A percentile compares a stretch with the other conserved stretches of the same genome.
Conservation (phyloP, 2,113 vertebrate species). For the Willisornis vidua region DNA sequence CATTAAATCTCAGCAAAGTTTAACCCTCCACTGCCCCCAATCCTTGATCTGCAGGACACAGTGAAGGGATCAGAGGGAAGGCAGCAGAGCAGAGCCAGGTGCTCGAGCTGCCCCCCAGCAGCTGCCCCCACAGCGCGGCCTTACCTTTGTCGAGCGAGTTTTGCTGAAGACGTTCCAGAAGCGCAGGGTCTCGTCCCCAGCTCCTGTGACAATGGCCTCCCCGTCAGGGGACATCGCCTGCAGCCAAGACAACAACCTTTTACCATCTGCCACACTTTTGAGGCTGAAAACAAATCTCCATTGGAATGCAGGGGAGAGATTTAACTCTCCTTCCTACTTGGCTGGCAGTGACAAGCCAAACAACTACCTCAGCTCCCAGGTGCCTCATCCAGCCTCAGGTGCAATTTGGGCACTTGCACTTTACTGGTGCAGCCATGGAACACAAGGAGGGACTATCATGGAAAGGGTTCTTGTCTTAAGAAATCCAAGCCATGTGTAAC, state of each 20-base stretch:
- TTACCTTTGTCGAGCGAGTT: slow-evolving; percentile 96
- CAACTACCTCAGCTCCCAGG: background rate
- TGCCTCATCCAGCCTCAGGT: background rate
- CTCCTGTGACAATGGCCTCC: slow-evolving; percentile 98
- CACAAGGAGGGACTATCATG: background rate
- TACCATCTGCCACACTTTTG: background rate
- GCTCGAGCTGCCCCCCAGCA: rapidly evolving
- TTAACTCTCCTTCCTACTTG: background rate
- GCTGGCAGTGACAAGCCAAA: background rate
- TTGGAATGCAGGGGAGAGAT: background rate
- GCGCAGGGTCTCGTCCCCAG: slow-evolving; percentile 93
- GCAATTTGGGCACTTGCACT: background rate
- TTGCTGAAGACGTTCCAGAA: slow-evolving; percentile 99
- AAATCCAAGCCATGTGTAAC: background rate
- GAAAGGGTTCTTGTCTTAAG: background rate
- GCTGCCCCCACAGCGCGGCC: background rate
- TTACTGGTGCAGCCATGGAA: background rate
- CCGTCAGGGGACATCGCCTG: slow-evolving; percentile 99
- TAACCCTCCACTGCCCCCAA: background rate
- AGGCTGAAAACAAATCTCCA: background rate
- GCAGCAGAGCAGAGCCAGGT: background rate
- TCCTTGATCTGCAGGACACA: background rate
- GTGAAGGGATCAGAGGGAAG: background rate
- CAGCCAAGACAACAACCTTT: background rate
- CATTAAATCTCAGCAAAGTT: background rate